phyloP scores from a whole-genome alignment of 2,888 invertebrate species.

The Andrena camellia region DNA sequence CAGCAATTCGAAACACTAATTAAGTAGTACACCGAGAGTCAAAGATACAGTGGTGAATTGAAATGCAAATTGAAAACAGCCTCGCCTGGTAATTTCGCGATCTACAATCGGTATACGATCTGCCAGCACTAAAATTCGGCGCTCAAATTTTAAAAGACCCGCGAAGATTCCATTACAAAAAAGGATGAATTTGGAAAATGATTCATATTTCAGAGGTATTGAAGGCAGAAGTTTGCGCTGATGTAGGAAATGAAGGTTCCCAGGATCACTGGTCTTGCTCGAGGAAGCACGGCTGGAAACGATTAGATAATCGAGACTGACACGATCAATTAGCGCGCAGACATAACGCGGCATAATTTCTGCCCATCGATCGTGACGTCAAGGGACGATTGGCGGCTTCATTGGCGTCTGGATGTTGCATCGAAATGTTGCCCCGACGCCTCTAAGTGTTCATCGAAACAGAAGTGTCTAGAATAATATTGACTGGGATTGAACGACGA shows the following conservation, averaged over 20 bases:
- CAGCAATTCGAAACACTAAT: not conserved
- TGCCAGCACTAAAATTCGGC: too few species aligned
- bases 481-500: not conserved
- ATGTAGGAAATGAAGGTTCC: slow-evolving; percentile 3
- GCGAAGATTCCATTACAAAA: too few species aligned
- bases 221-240: not conserved
- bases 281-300: slow-evolving; percentile 31
- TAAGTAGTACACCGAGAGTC: too few species aligned
- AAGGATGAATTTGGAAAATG: too few species aligned
- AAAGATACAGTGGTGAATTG: not conserved
- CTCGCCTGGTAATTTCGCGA: not conserved
- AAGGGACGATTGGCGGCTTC: slow-evolving; percentile 39
- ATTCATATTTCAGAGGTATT: not conserved
- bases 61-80: not conserved
- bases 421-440: not conserved
- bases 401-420: slow-evolving; percentile 7
- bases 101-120: not conserved
- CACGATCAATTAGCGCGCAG: slow-evolving; percentile 72
- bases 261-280: slow-evolving; percentile 6
- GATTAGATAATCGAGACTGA: slow-evolving; percentile 72
- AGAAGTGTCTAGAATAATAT: slow-evolving; percentile 1
- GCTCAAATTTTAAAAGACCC: too few species aligned
- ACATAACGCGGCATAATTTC: slow-evolving; percentile 74
- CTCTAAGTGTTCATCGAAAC: not conserved
- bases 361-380: slow-evolving; percentile 77